Conservation (phyloP, 2,113 vertebrate genomes). For the Athene noctua region DNA sequence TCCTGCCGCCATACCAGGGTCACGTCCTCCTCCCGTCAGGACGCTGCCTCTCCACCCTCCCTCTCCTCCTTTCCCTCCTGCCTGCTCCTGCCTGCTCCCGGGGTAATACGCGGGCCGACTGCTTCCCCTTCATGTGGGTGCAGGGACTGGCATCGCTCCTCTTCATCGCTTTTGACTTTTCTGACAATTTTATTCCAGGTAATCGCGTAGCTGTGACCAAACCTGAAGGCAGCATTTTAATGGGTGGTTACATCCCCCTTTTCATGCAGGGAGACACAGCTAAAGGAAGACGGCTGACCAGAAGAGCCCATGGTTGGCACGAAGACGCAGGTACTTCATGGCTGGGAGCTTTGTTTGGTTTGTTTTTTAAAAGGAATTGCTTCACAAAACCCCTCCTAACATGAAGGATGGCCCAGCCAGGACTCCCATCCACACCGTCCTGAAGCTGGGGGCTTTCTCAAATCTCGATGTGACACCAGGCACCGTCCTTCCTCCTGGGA, state of each 20-base stretch:
- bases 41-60: not conserved
- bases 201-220: not conserved
- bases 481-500: no score
- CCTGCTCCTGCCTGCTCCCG: not conserved
- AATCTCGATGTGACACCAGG: no score
- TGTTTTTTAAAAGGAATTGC: not conserved
- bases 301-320: not conserved
- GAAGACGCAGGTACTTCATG: not conserved
- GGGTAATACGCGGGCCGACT: not conserved
- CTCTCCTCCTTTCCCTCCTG: not conserved
- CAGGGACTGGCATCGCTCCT: not conserved
- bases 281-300: not conserved
- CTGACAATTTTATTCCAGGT: not conserved
- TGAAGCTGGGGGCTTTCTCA: not conserved
- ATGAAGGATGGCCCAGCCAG: not conserved
- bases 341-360: not conserved
- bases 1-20: not conserved
- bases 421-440: not conserved
- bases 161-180: not conserved
- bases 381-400: not conserved
- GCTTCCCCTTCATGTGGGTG: not conserved
- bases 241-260: not conserved
- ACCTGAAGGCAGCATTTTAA: not conserved
- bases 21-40: no score
- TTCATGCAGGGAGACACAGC: not conserved